These are phyloP conservation scores for Andrena haemorrhoa DNA, from an alignment of 2,888 invertebrate species.

Conservation along the genomic window DNA sequence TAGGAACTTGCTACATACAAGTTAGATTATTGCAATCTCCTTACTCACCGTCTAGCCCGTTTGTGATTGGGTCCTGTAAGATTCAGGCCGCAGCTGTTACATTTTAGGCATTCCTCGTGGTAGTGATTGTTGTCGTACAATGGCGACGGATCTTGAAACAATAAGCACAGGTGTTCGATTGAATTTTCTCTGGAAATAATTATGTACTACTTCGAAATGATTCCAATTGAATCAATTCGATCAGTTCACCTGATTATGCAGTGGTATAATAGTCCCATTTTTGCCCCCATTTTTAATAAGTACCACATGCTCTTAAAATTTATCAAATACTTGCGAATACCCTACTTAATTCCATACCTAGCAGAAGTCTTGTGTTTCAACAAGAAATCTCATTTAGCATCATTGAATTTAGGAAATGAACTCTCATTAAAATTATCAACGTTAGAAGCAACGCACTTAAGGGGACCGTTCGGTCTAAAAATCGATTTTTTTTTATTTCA, in stretches of 20 bases:
- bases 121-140: slow-evolving; percentile 98
- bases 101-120: slow-evolving; percentile 98
- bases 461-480: no score
- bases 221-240: not conserved
- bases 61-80: slow-evolving; percentile 95
- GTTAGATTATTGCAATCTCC: not conserved
- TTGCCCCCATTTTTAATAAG: not conserved
- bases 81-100: slow-evolving; percentile 97
- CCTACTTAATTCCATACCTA: no score
- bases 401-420: no score
- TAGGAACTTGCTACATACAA: not conserved
- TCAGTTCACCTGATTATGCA: no score
- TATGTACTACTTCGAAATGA: not conserved
- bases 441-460: not conserved
- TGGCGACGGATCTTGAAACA: slow-evolving; percentile 93
- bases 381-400: no score
- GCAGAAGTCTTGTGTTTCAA: no score
- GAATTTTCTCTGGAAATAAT: not conserved
- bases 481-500: no score
- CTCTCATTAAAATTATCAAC: not conserved
- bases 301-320: not conserved
- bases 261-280: no score
- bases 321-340: not conserved
- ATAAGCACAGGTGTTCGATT: slow-evolving; percentile 37
- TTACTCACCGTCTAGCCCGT: slow-evolving; percentile 82